Evolutionary conservation across 2,797 vertebrate species (phyloP).

Genomic region (Bucorvus abyssinicus): DNA sequence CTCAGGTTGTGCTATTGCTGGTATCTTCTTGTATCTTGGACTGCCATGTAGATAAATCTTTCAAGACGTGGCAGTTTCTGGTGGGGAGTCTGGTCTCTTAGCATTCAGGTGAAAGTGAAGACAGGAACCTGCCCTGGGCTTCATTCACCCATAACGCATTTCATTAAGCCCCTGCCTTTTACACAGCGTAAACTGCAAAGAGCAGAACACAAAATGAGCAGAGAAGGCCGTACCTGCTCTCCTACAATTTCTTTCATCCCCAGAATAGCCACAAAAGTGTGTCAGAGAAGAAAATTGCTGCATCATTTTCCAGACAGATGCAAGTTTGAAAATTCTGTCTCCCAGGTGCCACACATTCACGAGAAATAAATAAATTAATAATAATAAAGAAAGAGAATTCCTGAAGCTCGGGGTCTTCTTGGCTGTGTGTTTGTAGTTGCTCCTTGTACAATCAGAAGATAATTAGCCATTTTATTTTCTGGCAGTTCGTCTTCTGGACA

Average conservation of each 20-base stretch:
- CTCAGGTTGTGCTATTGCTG: not conserved
- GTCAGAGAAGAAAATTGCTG: not conserved
- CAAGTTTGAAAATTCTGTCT: not conserved
- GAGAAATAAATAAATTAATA: not conserved
- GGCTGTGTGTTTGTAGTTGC: not conserved
- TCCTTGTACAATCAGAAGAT: not conserved
- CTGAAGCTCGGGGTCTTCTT: not conserved
- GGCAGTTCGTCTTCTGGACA: rapidly evolving
- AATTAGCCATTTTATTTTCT: not conserved
- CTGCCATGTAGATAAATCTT: not conserved
- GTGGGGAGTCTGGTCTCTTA: not conserved
- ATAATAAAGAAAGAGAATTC: not conserved
- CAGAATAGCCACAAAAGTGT: not conserved
- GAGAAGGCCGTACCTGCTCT: not conserved
- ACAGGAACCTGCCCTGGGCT: not conserved
- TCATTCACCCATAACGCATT: not conserved
- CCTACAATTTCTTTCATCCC: not conserved
- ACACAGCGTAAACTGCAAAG: not conserved
- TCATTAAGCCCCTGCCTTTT: not conserved
- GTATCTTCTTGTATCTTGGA: not conserved
- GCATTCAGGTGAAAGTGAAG: not conserved
- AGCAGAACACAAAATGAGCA: not conserved
- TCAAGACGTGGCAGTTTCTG: not conserved
- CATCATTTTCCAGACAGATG: not conserved
- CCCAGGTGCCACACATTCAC: not conserved